These are phyloP conservation scores for Acromyrmex heyeri DNA, from an alignment of 1,140 invertebrate species.

Conservation along the genomic window DNA sequence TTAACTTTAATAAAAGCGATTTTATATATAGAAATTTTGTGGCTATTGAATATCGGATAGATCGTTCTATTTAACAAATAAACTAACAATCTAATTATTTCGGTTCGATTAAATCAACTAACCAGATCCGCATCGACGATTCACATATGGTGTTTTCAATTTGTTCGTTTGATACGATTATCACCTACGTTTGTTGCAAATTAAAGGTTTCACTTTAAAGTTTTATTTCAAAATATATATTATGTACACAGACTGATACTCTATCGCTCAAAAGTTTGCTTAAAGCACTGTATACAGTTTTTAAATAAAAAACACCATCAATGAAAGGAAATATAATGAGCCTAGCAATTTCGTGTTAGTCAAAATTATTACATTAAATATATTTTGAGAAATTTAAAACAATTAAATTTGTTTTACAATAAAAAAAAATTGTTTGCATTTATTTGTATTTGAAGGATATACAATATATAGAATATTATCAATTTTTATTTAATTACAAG, in stretches of 20 bases:
- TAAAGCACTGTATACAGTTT: too few species aligned
- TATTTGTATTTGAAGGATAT: too few species aligned
- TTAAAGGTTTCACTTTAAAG: not conserved
- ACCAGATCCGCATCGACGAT: not conserved
- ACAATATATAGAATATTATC: too few species aligned
- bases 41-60: not conserved
- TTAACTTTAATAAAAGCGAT: not conserved
- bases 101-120: constrained; percentile 22
- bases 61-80: constrained; percentile 35
- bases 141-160: not conserved
- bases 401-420: too few species aligned
- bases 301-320: too few species aligned
- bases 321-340: too few species aligned
- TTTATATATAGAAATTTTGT: not conserved
- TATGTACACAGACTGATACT: not conserved
- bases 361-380: too few species aligned
- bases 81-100: constrained; percentile 39
- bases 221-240: not conserved
- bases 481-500: too few species aligned
- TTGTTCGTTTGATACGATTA: not conserved
- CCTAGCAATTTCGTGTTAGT: too few species aligned
- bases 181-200: not conserved
- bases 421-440: too few species aligned
- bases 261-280: too few species aligned
- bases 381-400: too few species aligned